These are phyloP conservation scores for Anguilla pacifica DNA, from an alignment of 2,797 vertebrate species.

Conservation along the genomic window DNA sequence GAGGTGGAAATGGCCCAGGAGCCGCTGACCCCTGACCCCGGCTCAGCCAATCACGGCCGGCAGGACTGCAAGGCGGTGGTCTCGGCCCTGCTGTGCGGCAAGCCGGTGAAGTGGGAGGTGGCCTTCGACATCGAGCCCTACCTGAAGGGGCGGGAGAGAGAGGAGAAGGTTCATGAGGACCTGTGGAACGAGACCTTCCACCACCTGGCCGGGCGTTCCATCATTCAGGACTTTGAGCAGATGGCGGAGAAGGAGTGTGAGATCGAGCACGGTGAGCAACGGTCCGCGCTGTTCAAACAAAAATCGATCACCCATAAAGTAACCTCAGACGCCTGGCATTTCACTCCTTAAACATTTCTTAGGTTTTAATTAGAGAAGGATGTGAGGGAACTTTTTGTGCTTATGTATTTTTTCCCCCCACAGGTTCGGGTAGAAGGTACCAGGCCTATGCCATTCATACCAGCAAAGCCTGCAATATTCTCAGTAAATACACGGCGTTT, in stretches of 20 bases:
- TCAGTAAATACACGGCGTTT: constrained; percentile 91
- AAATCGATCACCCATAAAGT: neutral
- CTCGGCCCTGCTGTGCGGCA: constrained; percentile 80
- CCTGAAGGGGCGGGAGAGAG: constrained; percentile 71
- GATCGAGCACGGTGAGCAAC: constrained; percentile 85
- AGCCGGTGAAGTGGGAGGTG: constrained; percentile 86
- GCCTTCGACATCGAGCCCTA: constrained; percentile 82
- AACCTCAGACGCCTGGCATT: neutral
- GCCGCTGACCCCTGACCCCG: constrained; percentile 49
- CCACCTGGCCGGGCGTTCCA: constrained; percentile 86
- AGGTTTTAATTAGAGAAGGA: neutral
- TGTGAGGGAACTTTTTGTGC: neutral
- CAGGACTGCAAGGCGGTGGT: constrained; percentile 85
- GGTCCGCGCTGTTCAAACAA: neutral
- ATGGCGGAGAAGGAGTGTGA: constrained; percentile 84
- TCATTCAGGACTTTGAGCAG: constrained; percentile 91
- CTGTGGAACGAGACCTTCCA: constrained; percentile 94
- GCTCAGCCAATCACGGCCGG: constrained; percentile 41
- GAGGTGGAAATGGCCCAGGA: constrained; percentile 80
- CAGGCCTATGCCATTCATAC: constrained; percentile 86
- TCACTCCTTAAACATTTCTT: neutral
- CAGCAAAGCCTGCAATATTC: constrained; percentile 91
- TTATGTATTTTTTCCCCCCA: constrained; percentile 19
- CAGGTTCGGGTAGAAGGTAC: constrained; percentile 85
- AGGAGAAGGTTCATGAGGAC: constrained; percentile 75